Conservation (phyloP, 2,888 invertebrate genomes). For the Sturmia bella region DNA sequence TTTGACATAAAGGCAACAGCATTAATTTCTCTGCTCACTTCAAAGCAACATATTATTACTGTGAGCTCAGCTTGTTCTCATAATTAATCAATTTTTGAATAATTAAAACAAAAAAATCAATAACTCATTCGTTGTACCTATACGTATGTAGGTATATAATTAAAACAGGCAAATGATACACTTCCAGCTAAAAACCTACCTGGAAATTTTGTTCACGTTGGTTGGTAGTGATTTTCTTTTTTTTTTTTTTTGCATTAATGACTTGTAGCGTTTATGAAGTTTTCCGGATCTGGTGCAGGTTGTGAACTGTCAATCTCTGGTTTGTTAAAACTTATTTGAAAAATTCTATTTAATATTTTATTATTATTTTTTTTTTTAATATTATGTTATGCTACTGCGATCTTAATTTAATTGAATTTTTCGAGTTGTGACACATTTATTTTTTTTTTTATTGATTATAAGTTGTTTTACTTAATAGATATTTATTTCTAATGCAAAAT, state of each 20-base stretch:
- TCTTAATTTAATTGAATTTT: slow-evolving; percentile 12
- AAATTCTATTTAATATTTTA: too few species aligned
- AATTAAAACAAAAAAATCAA: too few species aligned
- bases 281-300: slow-evolving; percentile 2
- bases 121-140: too few species aligned
- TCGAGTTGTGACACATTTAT: slow-evolving; percentile 32
- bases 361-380: neutral
- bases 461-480: too few species aligned
- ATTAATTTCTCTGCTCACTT: too few species aligned
- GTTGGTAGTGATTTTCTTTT: too few species aligned
- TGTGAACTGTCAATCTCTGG: too few species aligned
- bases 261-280: slow-evolving; percentile 5
- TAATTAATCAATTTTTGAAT: slow-evolving; percentile 14
- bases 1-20: too few species aligned
- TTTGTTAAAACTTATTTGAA: too few species aligned
- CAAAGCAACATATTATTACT: too few species aligned
- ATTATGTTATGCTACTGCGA: neutral
- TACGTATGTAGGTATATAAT: too few species aligned
- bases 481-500: slow-evolving; percentile 30
- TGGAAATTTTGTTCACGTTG: slow-evolving; percentile 50
- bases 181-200: slow-evolving; percentile 47
- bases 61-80: neutral
- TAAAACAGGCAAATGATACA: neutral
- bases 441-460: slow-evolving; percentile 4
- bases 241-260: neutral